Evolutionary conservation across 1,140 invertebrate genomes (phyloP).

Genomic region (Philotrypesis tridentata): DNA sequence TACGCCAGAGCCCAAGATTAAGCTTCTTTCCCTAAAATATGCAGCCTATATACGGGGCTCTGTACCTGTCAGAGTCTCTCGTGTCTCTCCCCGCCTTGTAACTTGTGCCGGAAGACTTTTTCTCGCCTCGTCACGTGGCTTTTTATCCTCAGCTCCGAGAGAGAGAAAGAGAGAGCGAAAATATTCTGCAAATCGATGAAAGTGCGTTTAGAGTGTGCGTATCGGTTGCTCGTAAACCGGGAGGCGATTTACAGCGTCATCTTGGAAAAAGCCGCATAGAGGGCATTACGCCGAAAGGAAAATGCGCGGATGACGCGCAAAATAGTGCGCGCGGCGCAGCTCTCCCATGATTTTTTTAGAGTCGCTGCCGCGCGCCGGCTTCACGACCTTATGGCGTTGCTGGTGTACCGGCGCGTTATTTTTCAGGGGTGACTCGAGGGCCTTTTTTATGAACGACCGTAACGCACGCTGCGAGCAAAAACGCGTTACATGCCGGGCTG

Average conservation of each 20-base stretch:
- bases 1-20: no score
- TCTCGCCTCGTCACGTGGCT: not conserved
- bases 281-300: not conserved
- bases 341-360: slow-evolving; percentile 61
- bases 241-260: not conserved
- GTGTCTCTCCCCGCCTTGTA: no score
- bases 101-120: not conserved
- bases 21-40: slow-evolving; percentile 27
- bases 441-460: slow-evolving; percentile 62
- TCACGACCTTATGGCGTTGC: slow-evolving; percentile 60
- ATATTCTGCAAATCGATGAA: no score
- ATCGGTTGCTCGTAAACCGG: not conserved
- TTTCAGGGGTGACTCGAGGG: slow-evolving; percentile 60
- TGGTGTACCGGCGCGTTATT: slow-evolving; percentile 58
- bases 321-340: slow-evolving; percentile 40
- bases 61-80: slow-evolving; percentile 11
- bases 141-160: no score
- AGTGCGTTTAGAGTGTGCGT: no score
- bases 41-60: not conserved
- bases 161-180: no score
- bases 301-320: slow-evolving; percentile 40
- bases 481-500: not conserved
- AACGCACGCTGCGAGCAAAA: not conserved
- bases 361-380: slow-evolving; percentile 47
- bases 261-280: not conserved